Percentiles rank a stretch among this genome's conserved stretches.
phyloP scores from a whole-genome alignment of 2,888 invertebrate genomes.

The Cephus pulcher region DNA sequence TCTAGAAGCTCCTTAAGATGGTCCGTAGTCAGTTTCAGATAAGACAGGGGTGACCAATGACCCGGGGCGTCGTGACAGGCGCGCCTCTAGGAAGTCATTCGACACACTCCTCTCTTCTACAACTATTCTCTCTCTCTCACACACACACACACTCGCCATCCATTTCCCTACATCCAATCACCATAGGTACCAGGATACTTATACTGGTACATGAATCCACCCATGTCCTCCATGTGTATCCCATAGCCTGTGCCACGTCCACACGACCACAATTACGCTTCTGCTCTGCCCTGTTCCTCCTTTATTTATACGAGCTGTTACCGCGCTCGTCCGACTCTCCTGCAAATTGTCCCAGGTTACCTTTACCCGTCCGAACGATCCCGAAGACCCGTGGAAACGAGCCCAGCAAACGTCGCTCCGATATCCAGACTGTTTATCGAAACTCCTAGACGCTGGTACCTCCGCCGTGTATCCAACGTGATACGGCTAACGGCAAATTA shows the following conservation, averaged over 20 bases:
- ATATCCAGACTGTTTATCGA: background rate
- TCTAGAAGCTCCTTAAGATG: slow-evolving; percentile 37
- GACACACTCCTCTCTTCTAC: slow-evolving; percentile 33
- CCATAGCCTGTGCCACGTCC: slow-evolving; percentile 8
- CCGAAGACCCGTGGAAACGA: background rate
- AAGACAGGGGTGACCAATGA: slow-evolving; percentile 60
- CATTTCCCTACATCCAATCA: slow-evolving; percentile 9
- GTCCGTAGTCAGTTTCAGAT: slow-evolving; percentile 49
- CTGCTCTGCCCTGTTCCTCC: slow-evolving; percentile 15
- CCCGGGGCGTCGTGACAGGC: slow-evolving; percentile 62
- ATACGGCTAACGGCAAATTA: background rate
- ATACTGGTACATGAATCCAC: background rate
- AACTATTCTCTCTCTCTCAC: slow-evolving; percentile 6
- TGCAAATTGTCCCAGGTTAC: slow-evolving; percentile 21
- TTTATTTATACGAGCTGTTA: slow-evolving; percentile 21
- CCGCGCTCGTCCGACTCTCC: slow-evolving; percentile 13
- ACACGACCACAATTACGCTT: slow-evolving; percentile 13
- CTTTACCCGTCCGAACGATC: background rate
- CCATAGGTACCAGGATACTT: slow-evolving; percentile 4
- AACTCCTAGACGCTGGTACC: background rate
- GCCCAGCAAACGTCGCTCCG: background rate
- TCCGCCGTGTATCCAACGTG: background rate
- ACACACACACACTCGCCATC: slow-evolving; percentile 22
- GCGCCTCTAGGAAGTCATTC: slow-evolving; percentile 63
- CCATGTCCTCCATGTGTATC: background rate